Evolutionary conservation across 2,797 vertebrate genomes (phyloP).

Genomic region (Pelochelys cantorii): DNA sequence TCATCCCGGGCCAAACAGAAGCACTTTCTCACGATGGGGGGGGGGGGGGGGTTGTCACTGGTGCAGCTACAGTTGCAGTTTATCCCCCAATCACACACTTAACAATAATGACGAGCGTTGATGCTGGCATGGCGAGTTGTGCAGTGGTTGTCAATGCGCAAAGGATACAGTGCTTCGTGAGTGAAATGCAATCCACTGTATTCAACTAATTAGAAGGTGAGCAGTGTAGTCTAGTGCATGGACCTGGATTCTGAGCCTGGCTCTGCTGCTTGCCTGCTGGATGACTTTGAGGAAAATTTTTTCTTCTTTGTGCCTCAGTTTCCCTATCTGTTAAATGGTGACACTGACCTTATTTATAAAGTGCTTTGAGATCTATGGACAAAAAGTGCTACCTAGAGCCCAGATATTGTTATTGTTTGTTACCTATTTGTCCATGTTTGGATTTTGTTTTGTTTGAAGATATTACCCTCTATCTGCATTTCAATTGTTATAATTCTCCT

Average conservation of each 20-base stretch:
- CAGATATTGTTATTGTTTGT: not conserved
- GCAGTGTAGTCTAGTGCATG: not conserved
- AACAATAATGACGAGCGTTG: not conserved
- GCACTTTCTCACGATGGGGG: not conserved
- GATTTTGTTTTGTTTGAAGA: not conserved
- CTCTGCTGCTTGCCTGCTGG: not conserved
- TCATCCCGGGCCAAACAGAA: not conserved
- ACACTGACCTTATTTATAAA: not conserved
- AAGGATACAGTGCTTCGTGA: rapidly evolving
- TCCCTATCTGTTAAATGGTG: not conserved
- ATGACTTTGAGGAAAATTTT: not conserved
- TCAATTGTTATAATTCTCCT: not conserved
- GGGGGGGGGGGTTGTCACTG: too few species aligned
- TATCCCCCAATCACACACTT: not conserved
- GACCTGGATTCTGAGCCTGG: not conserved
- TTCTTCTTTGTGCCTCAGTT: not conserved
- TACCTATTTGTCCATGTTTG: not conserved
- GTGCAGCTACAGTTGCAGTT: not conserved
- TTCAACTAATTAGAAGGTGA: not conserved
- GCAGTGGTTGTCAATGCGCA: rapidly evolving
- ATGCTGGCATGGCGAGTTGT: too few species aligned
- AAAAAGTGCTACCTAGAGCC: not conserved
- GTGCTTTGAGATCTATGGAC: not conserved
- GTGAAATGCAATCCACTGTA: not conserved
- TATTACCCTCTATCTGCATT: not conserved